Evolutionary conservation across 2,113 vertebrate species (phyloP).

Genomic region (Otocyon megalotis): DNA sequence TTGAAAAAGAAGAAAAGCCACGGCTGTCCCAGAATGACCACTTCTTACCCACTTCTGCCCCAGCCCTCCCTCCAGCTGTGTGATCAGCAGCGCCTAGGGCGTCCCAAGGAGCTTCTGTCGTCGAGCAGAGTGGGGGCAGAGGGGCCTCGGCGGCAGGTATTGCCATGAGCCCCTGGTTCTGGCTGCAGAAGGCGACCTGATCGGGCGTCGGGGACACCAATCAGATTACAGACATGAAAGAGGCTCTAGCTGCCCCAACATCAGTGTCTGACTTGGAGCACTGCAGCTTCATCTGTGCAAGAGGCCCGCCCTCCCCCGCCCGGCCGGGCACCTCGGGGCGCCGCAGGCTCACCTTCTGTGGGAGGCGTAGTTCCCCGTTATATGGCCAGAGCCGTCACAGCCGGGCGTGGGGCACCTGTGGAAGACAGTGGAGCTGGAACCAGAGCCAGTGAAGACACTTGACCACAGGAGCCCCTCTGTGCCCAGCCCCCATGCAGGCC

Average conservation of each 20-base stretch:
- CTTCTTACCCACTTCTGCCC: slow-evolving; percentile 45
- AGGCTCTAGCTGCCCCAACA: slow-evolving; percentile 70
- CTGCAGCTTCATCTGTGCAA: slow-evolving; percentile 68
- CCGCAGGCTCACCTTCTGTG: slow-evolving; percentile 88
- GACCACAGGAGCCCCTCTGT: not conserved
- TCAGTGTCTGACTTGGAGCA: slow-evolving; percentile 73
- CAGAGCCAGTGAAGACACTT: not conserved
- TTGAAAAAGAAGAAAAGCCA: slow-evolving; percentile 75
- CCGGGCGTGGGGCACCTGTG: slow-evolving; percentile 92
- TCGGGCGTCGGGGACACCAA: slow-evolving; percentile 78
- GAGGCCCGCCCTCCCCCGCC: not conserved
- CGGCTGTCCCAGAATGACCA: slow-evolving; percentile 72
- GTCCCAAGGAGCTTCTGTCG: not conserved
- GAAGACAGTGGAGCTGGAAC: slow-evolving; percentile 67
- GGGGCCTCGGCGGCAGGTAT: slow-evolving; percentile 74
- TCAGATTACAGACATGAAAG: slow-evolving; percentile 82
- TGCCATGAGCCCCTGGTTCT: slow-evolving; percentile 80
- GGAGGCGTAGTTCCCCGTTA: slow-evolving; percentile 92
- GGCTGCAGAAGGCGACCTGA: slow-evolving; percentile 74
- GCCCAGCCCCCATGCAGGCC: not conserved
- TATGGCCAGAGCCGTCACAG: slow-evolving; percentile 92
- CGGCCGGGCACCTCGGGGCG: accelerated
- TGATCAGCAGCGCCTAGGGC: not conserved
- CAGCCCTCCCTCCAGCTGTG: slow-evolving; percentile 68
- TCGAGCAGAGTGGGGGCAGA: not conserved